phyloP scores from a whole-genome alignment of 2,888 invertebrate genomes.

The Hydraecia micacea region DNA sequence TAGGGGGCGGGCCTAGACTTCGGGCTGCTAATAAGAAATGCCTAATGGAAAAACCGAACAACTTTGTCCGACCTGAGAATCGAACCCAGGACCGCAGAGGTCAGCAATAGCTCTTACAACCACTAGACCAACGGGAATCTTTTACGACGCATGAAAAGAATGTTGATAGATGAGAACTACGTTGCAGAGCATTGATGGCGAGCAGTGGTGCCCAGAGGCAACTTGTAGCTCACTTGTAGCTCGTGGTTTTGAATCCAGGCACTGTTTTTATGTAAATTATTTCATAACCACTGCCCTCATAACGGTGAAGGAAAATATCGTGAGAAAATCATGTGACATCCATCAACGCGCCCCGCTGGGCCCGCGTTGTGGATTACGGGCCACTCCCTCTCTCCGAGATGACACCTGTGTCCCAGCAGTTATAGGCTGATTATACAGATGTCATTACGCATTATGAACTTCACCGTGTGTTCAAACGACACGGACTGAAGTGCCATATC shows the following conservation, averaged over 20 bases:
- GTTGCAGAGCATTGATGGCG: background rate
- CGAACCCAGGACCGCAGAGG: background rate
- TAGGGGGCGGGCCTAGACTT: too few species aligned
- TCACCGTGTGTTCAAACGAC: background rate
- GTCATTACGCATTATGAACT: background rate
- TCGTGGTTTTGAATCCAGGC: too few species aligned
- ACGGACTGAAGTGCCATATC: background rate
- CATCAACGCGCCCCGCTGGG: background rate
- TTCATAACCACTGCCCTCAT: background rate
- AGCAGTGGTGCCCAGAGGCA: background rate
- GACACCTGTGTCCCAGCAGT: background rate
- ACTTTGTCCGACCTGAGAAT: background rate
- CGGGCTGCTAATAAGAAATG: too few species aligned
- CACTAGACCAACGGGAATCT: background rate
- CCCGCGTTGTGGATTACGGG: background rate
- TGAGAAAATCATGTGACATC: background rate
- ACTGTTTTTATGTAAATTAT: background rate
- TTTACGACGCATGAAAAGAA: background rate
- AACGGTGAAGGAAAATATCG: background rate
- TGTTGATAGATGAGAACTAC: background rate
- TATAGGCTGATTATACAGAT: background rate
- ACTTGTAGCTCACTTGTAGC: too few species aligned
- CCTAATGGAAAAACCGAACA: background rate
- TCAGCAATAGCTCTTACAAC: background rate
- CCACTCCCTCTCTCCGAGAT: background rate